These are phyloP conservation scores for Chloromyia formosa DNA, from an alignment of 2,888 invertebrate genomes.

Conservation along the genomic window DNA sequence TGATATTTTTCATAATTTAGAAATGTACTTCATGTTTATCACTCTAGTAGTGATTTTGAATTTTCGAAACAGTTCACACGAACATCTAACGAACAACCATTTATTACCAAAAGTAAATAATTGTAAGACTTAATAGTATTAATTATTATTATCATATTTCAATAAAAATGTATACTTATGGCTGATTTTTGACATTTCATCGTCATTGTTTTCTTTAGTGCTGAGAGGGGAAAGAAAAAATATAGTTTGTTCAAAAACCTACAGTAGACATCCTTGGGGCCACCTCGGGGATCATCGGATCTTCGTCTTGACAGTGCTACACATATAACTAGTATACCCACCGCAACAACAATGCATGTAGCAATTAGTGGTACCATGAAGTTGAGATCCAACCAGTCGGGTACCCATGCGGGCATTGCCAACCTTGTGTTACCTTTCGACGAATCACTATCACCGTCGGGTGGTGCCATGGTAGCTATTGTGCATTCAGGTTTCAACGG, in stretches of 20 bases:
- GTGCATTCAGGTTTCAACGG: not conserved
- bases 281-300: constrained; percentile 81
- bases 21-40: not conserved
- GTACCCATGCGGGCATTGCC: constrained; percentile 77
- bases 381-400: constrained; percentile 88
- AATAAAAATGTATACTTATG: constrained; percentile 43
- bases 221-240: not conserved
- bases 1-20: constrained; percentile 10
- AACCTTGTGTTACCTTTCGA: constrained; percentile 65
- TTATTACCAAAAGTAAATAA: constrained; percentile 48
- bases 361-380: constrained; percentile 90
- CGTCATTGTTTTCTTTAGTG: not conserved
- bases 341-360: constrained; percentile 88
- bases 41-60: constrained; percentile 24
- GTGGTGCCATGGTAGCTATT: constrained; percentile 83
- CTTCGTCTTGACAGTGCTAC: constrained; percentile 86
- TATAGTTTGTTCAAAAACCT: constrained; percentile 65
- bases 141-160: constrained; percentile 11
- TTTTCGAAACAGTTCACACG: not conserved
- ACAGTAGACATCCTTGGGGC: constrained; percentile 80
- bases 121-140: constrained; percentile 31
- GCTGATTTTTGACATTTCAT: constrained; percentile 34
- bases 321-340: constrained; percentile 90
- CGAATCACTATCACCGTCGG: constrained; percentile 69
- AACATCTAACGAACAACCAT: constrained; percentile 17